A percentile compares a stretch with the other conserved stretches of the same genome.
Conservation (phyloP, 2,113 vertebrate species). For the Ceyx melanurus region DNA sequence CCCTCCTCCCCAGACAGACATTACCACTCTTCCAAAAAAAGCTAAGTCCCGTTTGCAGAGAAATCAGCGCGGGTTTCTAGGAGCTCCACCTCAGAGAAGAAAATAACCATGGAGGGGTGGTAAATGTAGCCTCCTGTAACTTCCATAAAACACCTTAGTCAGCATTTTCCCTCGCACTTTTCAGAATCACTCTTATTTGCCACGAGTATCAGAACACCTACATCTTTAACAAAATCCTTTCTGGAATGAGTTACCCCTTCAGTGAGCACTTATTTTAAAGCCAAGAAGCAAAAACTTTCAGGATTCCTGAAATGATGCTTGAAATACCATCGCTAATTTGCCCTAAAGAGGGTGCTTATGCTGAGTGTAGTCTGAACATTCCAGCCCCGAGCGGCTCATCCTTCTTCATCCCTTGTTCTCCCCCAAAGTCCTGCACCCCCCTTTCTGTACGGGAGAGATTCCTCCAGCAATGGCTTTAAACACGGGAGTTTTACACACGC, state of each 20-base stretch:
- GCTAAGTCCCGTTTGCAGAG: not conserved
- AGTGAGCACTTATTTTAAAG: not conserved
- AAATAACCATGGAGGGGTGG: not conserved
- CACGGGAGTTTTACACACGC: not conserved
- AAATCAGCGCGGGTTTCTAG: not conserved
- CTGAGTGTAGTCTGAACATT: fast-evolving
- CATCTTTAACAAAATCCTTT: not conserved
- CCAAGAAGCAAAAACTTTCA: not conserved
- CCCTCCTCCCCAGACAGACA: not conserved
- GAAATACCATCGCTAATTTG: not conserved
- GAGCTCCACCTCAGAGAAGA: not conserved
- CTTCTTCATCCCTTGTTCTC: not conserved
- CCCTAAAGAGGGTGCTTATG: fast-evolving
- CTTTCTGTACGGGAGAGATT: not conserved
- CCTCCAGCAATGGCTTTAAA: not conserved
- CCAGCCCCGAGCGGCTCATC: not conserved
- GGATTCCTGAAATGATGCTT: fast-evolving
- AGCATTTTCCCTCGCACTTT: not conserved
- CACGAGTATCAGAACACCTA: not conserved
- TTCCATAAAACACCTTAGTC: not conserved
- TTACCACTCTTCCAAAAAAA: not conserved
- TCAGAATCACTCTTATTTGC: not conserved
- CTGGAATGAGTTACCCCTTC: not conserved
- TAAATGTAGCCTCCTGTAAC: not conserved
- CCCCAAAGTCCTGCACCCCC: not conserved